Evolutionary conservation across 1,140 invertebrate genomes (phyloP).

Genomic region (Drosophila simulans): DNA sequence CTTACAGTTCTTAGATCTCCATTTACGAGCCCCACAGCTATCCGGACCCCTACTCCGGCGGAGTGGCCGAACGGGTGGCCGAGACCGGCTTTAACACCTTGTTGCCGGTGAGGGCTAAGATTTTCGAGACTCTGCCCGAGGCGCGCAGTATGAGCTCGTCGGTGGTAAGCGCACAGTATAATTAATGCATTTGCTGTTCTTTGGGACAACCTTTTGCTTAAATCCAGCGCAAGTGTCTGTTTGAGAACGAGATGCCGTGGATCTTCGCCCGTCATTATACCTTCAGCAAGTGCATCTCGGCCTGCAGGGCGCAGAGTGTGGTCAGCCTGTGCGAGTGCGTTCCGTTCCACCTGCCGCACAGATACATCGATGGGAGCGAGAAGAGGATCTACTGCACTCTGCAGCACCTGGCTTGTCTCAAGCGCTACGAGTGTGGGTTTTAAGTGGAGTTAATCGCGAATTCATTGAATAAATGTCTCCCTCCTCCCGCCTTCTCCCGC

Average conservation of each 20-base stretch:
- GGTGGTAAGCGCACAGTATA: constrained; percentile 40
- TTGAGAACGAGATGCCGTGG: constrained; percentile 84
- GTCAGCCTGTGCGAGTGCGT: constrained; percentile 85
- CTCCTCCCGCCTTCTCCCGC: background rate
- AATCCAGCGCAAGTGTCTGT: constrained; percentile 74
- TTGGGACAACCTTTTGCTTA: background rate
- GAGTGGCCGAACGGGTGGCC: constrained; percentile 54
- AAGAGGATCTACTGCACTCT: constrained; percentile 74
- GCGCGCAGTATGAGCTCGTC: constrained; percentile 53
- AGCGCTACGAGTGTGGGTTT: constrained; percentile 70
- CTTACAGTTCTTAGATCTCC: constrained; percentile 35
- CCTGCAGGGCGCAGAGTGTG: constrained; percentile 86
- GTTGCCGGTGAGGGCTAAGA: constrained; percentile 54
- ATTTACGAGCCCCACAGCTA: constrained; percentile 57
- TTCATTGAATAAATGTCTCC: constrained; percentile 36
- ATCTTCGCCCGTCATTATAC: constrained; percentile 59
- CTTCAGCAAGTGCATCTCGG: constrained; percentile 86
- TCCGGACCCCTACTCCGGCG: constrained; percentile 65
- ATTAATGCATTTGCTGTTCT: background rate
- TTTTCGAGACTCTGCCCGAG: constrained; percentile 64
- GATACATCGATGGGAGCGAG: constrained; percentile 52
- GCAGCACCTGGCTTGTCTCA: constrained; percentile 72
- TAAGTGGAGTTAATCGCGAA: constrained; percentile 32
- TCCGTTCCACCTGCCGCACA: constrained; percentile 85
- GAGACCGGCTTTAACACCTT: constrained; percentile 40